Base-by-base conservation (phyloP, 2,888 invertebrate genomes). In the Chalcis sispes region DNA sequence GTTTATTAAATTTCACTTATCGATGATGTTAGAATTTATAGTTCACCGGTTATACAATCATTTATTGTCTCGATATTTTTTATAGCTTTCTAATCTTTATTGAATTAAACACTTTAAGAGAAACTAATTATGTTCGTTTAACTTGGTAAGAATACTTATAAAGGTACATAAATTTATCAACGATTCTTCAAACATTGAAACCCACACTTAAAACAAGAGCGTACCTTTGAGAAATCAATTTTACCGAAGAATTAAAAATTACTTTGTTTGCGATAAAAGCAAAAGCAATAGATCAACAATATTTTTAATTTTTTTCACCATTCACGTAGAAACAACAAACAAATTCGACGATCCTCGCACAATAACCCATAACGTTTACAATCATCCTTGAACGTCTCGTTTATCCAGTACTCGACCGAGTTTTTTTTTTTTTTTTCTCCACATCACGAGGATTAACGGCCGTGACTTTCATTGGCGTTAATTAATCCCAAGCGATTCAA, bases 401-500 rank as follows among this genome's bases (percentile, higher is more conserved):
- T 13, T 42, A 4, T 42, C 2, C 15, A 42, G 7, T 13, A 15
- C 42, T 8, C 42, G 42, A 13, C 15, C 36, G 5, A 36, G 10
- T n/a, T n/a, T n/a, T n/a, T n/a, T n/a, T n/a, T n/a, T n/a, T 42
- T 42, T 42, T 42, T 13, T 40, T 25, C 2, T 7, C 13, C 61
- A 13, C 40, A n/a, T 29, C 29, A n/a, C 27, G 7, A 23, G 52
- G n/a, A 70, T 70, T 61, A 61, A 40, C 56, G 67, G 4, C 42
- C 64, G 27, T 75, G 50, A 70, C 64, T 64, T 64, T 64, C 61
- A 58, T 75, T 75, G 56, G 62, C 56, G 36, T 36, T 64, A 69
- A 64, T 58, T 70, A 48, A 75, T 70, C 56, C 67, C 58, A 32
- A 32, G 13, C 20, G 32, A 58, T 58, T 36, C 67, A 13, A 29